Conservation (phyloP, 1,140 invertebrate genomes). For the Aphaenogaster floridana region DNA sequence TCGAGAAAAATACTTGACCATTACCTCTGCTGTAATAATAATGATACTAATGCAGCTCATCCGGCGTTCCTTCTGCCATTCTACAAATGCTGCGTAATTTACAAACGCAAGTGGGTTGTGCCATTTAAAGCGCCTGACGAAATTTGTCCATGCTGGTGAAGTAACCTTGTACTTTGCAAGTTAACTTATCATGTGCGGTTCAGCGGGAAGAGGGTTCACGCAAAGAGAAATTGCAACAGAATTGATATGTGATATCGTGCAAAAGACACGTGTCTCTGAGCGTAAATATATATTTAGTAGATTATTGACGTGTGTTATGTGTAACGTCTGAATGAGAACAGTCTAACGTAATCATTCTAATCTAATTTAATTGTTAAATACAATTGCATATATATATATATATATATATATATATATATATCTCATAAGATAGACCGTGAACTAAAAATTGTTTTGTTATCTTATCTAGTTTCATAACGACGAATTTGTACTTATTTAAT, state of each 20-base stretch:
- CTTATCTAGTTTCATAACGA: neutral
- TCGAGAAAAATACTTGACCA: constrained; percentile 68
- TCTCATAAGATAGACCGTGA: neutral
- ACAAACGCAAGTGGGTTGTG: constrained; percentile 75
- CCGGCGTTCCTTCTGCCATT: constrained; percentile 79
- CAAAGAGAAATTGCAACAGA: constrained; percentile 26
- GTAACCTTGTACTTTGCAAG: constrained; percentile 44
- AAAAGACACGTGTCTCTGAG: constrained; percentile 3
- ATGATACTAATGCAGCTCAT: constrained; percentile 82
- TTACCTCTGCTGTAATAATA: constrained; percentile 73
- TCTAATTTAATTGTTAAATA: neutral
- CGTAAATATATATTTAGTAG: neutral
- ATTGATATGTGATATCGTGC: constrained; percentile 12
- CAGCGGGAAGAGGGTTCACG: neutral
- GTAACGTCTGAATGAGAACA: neutral
- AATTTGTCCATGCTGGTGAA: constrained; percentile 66
- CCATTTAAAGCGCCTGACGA: constrained; percentile 69
- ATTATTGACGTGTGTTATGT: neutral
- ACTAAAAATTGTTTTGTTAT: constrained; percentile 5
- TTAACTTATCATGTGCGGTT: constrained; percentile 10
- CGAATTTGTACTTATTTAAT: neutral
- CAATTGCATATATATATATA: neutral
- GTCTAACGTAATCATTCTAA: neutral
- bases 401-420: neutral
- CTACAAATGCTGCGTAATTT: constrained; percentile 78